These are phyloP conservation scores for Mallotus villosus DNA, from an alignment of 2,797 vertebrate species.

Conservation along the genomic window DNA sequence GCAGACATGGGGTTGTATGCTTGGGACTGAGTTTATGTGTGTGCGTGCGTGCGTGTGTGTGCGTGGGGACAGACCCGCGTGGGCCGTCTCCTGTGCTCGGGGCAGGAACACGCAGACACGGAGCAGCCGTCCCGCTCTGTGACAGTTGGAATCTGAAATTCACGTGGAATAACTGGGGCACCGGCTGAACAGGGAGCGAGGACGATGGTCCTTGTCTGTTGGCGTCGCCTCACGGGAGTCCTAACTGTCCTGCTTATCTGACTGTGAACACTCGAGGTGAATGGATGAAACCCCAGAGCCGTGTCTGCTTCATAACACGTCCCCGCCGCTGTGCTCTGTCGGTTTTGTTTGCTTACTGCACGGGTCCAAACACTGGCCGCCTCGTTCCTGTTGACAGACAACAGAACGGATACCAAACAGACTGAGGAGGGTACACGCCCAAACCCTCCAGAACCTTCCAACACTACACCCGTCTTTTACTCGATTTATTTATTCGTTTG, in stretches of 20 bases:
- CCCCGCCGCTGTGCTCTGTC: background rate
- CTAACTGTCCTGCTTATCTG: constrained; percentile 13
- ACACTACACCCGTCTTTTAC: too few species aligned
- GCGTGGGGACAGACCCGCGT: constrained; percentile 6
- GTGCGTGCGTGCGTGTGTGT: constrained; percentile 7
- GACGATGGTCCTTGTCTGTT: constrained; percentile 12
- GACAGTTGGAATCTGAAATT: constrained; percentile 47
- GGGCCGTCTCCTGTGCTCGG: constrained; percentile 21
- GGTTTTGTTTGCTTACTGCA: constrained; percentile 27
- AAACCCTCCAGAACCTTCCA: too few species aligned
- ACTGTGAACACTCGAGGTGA: constrained; percentile 4
- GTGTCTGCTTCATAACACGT: too few species aligned
- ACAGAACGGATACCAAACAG: background rate
- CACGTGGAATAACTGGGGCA: constrained; percentile 42
- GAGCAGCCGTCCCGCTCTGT: constrained; percentile 29
- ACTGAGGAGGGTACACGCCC: background rate
- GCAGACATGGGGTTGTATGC: background rate
- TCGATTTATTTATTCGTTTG: too few species aligned
- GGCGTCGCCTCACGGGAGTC: constrained; percentile 19
- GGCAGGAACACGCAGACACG: constrained; percentile 40
- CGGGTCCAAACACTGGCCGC: constrained; percentile 12
- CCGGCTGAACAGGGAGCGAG: constrained; percentile 16
- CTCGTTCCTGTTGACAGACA: constrained; percentile 7
- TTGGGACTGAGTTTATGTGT: background rate
- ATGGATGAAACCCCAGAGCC: background rate